Base-by-base conservation (phyloP, 2,888 invertebrate species). In the Melieria crassipennis region DNA sequence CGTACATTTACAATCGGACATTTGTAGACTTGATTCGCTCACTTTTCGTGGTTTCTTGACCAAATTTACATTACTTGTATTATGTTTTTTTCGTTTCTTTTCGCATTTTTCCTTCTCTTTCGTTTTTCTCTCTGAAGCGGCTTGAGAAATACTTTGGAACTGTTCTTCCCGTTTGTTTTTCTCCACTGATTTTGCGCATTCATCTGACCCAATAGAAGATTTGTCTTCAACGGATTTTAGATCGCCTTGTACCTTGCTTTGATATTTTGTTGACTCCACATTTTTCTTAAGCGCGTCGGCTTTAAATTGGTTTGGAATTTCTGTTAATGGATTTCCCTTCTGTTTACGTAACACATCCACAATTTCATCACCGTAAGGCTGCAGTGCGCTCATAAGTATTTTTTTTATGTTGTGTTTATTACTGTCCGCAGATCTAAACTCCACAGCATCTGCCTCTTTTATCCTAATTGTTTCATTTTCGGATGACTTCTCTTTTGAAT, bases 321-420 rank as follows among this genome's bases (percentile, higher is more conserved):
- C 13, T 52, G 52, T 52, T 10, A n/a, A n/a, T 5, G 13, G 13
- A 52, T 52, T 7, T 45, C 16, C 16, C 11, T 42, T 57, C 43
- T 48, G 48, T 43, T 11, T 30, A 47, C 6, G 56, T 45, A 65
- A 57, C 13, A 70, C 64, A 60, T 70, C 46, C 11, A 58, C 11
- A 58, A 64, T 65, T 45, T 58, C 50, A 30, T 65, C 70, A 45
- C 69, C 46, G 9, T 70, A 65, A 43, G 52, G 68, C 48, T 60
- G 60, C 47, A 68, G 55, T 13, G 65, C 45, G 9, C 45, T 45
- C 45, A 66, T 55, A 16, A 62, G 45, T 11, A 62, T 67, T 42
- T 50, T 60, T 64, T 50, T 70, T 1, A 69, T 42, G 62, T 68
- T 65, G 9, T 6, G 10, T 45, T 7, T n/a, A 30, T 30, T 30